A percentile compares a stretch with the other conserved stretches of the same genome.
Conservation (phyloP, 1,140 invertebrate species). For the Babylonia areolata region DNA sequence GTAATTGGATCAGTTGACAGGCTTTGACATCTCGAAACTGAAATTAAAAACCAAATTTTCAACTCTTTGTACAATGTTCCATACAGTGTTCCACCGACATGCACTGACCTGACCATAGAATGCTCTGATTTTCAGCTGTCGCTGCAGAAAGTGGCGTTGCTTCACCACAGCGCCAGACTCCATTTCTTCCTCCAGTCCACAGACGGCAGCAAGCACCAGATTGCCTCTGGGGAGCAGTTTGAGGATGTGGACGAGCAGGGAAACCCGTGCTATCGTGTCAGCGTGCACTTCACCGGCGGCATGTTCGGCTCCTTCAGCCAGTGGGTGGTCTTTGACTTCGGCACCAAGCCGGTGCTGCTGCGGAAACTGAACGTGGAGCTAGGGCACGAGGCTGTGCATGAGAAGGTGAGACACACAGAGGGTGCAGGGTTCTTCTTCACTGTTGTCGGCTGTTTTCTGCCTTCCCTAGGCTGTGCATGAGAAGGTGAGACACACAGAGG, state of each 20-base stretch:
- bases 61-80: no score
- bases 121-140: slow-evolving; percentile 46
- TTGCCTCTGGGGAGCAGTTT: slow-evolving; percentile 63
- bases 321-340: slow-evolving; percentile 72
- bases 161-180: slow-evolving; percentile 69
- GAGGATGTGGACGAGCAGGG: slow-evolving; percentile 52
- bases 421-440: no score
- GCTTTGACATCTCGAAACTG: no score
- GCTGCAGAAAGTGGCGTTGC: slow-evolving; percentile 62
- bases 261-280: slow-evolving; percentile 55
- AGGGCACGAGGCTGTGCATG: slow-evolving; percentile 59
- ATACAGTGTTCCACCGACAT: no score
- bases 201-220: slow-evolving; percentile 52
- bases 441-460: no score
- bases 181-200: slow-evolving; percentile 60
- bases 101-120: background rate
- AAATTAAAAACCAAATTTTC: no score
- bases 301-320: slow-evolving; percentile 73
- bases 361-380: slow-evolving; percentile 67
- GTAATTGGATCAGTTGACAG: no score
- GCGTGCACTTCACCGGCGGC: slow-evolving; percentile 63
- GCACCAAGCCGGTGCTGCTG: slow-evolving; percentile 58
- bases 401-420: slow-evolving; percentile 55
- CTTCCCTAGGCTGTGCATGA: slow-evolving; percentile 60
- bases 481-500: slow-evolving; percentile 51